These are phyloP conservation scores for Pollachius pollachius DNA, from an alignment of 2,113 vertebrate species.

Conservation along the genomic window DNA sequence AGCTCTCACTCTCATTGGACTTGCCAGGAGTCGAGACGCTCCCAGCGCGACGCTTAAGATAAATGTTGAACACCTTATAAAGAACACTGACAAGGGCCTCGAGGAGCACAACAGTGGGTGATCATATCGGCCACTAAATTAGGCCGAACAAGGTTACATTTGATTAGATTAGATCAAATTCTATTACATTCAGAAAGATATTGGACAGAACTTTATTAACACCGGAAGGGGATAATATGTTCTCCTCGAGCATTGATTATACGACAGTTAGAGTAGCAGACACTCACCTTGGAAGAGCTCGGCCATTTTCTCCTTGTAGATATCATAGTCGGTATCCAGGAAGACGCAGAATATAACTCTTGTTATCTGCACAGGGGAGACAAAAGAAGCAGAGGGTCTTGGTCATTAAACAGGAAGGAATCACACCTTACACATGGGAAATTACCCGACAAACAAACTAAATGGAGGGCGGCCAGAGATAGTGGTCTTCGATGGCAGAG, in stretches of 20 bases:
- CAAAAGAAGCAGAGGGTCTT: constrained; percentile 19
- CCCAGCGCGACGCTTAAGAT: neutral
- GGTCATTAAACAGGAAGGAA: too few relatives aligned
- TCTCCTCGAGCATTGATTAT: too few relatives aligned
- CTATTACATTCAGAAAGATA: neutral
- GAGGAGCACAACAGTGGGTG: neutral
- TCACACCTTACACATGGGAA: constrained; percentile 2
- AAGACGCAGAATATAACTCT: constrained; percentile 98
- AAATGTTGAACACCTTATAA: neutral
- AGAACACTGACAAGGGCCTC: neutral
- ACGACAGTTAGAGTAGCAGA: neutral
- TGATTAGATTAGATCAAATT: neutral
- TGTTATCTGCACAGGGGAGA: constrained; percentile 78
- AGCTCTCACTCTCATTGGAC: neutral
- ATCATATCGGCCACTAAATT: too few relatives aligned
- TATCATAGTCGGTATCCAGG: constrained; percentile 92
- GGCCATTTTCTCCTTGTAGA: constrained; percentile 96
- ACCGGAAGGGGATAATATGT: neutral
- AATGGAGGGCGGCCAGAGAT: neutral
- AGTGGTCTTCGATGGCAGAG: constrained; percentile 2
- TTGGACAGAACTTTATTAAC: neutral
- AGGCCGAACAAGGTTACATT: too few relatives aligned
- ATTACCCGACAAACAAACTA: constrained; percentile 24
- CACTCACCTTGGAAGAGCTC: constrained; percentile 85
- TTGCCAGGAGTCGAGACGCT: neutral